Percentiles rank a stretch among this genome's conserved stretches.
phyloP scores from a whole-genome alignment of 2,113 vertebrate species.

The Desmodus rotundus region DNA sequence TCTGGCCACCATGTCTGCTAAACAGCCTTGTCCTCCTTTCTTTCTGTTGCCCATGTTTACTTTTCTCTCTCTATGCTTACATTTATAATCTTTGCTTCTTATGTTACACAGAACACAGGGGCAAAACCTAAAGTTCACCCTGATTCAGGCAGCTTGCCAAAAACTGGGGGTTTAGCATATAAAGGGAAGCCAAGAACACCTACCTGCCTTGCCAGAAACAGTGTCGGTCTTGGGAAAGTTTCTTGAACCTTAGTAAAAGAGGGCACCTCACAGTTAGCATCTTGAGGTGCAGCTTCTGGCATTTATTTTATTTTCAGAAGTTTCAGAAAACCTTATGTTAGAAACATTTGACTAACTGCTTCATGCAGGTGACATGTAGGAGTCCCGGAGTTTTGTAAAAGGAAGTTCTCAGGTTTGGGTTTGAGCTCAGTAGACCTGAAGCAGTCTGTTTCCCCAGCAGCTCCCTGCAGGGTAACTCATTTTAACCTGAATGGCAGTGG shows the following conservation, averaged over 20 bases:
- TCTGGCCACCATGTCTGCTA: not conserved
- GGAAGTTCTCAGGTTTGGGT: not conserved
- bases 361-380: not conserved
- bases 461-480: not conserved
- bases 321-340: not conserved
- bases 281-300: not conserved
- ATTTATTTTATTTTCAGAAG: not conserved
- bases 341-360: not conserved
- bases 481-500: no score
- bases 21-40: not conserved
- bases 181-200: not conserved
- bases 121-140: constrained; percentile 62
- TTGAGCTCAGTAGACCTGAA: not conserved
- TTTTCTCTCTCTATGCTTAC: constrained; percentile 64
- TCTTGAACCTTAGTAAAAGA: not conserved
- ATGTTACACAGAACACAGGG: constrained; percentile 60
- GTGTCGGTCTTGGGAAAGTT: not conserved
- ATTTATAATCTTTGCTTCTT: constrained; percentile 68
- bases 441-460: not conserved
- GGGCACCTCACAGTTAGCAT: not conserved
- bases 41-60: constrained; percentile 35
- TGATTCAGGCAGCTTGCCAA: constrained; percentile 8
- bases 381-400: not conserved
- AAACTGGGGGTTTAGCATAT: not conserved
- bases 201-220: not conserved